Base-by-base conservation (phyloP, 1,140 invertebrate species). In the Bombus confusus region DNA sequence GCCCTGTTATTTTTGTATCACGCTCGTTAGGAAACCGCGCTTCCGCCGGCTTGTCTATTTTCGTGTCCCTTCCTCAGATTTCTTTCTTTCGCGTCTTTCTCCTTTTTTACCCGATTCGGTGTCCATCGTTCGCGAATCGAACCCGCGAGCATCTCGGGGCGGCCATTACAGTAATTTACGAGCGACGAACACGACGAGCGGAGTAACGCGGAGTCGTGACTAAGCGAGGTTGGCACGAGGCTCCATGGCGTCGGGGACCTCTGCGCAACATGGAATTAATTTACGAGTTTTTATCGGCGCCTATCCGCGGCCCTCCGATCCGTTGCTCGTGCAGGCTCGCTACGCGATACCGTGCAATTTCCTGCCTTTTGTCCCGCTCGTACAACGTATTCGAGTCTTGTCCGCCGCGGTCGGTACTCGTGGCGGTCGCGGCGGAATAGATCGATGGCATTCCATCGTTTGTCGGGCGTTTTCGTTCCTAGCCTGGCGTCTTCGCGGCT, bases 1-100 rank as follows among this genome's bases (percentile, higher is more conserved):
- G 68, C 77, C 39, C 62, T n/a, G 90, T 87, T 91, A 91, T 91
- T 91, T 92, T 89, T 90, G 85, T 91, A 86, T 87, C 83, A 22
- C 78, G 47, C 69, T 73, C 75, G 85, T 91, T 90, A 83, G 80
- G 88, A 91, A 91, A 92, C 85, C 86, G 72, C 88, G 87, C 72
- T 92, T 92, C 90, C 91, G 88, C 78, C 79, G 83, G 81, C 39
- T 69, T 69, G 41, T 86, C 90, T 92, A 92, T 92, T 92, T 89
- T 84, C 72, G 87, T 89, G 57, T 59, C 34, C 75, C 79, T 37
- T 31, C 52, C 31, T 25, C 37, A n/a, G n/a, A 72, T 37, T 64
- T 74, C 66, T 85, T 88, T 88, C 57, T 22, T 52, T 72, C 52
- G 52, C 57, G 3, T 15, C 0, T 64, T 18, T 57, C 43, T 52